A percentile compares a stretch with the other conserved stretches of the same genome.
Conservation (phyloP, 2,888 invertebrate genomes). For the Eristalis tenax region DNA sequence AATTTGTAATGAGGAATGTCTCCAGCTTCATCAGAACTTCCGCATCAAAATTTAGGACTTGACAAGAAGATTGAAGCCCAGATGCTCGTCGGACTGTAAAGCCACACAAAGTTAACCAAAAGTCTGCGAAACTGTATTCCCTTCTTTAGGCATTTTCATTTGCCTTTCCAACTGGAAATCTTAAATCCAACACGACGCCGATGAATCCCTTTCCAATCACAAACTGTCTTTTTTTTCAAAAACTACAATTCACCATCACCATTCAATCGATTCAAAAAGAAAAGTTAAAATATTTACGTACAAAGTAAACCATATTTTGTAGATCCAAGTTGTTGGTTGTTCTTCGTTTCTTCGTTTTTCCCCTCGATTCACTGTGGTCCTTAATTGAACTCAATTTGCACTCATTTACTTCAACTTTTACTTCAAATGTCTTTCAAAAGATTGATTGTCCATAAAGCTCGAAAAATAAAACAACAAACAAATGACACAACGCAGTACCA, state of each 20-base stretch:
- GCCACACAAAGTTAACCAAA: no score
- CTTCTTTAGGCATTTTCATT: no score
- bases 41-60: no score
- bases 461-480: neutral
- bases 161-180: no score
- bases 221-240: no score
- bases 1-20: no score
- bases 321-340: constrained; percentile 43
- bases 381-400: neutral
- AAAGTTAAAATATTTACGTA: constrained; percentile 74
- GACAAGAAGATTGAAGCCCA: no score
- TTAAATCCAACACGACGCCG: no score
- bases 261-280: neutral
- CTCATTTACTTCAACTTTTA: neutral
- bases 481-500: neutral
- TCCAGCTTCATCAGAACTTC: no score
- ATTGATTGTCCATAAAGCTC: neutral
- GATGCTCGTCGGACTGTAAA: no score
- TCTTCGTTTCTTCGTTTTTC: neutral
- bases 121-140: no score
- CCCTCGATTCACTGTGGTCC: neutral
- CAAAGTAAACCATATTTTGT: constrained; percentile 80
- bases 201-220: no score
- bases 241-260: neutral
- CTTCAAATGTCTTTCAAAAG: neutral